phyloP scores from a whole-genome alignment of 2,888 invertebrate species.

The Morinoia aosen region DNA sequence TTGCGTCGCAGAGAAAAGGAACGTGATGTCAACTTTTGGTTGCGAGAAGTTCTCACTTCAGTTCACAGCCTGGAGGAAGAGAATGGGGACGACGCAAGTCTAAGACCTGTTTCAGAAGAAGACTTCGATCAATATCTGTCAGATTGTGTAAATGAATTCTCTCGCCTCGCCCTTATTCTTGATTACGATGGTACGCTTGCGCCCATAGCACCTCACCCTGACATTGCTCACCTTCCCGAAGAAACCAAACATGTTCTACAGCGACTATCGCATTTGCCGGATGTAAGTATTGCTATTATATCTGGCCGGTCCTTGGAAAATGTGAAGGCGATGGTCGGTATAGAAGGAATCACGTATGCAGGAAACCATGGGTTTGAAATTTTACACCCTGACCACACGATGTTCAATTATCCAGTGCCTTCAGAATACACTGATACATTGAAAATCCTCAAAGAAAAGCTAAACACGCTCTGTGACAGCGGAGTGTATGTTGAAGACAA shows the following conservation, averaged over 20 bases:
- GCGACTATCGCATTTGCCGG: slow-evolving; percentile 71
- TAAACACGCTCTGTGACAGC: slow-evolving; percentile 75
- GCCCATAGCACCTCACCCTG: slow-evolving; percentile 72
- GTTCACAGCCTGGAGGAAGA: slow-evolving; percentile 60
- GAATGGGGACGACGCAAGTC: slow-evolving; percentile 70
- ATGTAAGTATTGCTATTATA: slow-evolving; percentile 72
- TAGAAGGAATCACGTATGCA: slow-evolving; percentile 72
- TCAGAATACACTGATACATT: slow-evolving; percentile 71
- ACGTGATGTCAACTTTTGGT: slow-evolving; percentile 72
- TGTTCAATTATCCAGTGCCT: slow-evolving; percentile 72
- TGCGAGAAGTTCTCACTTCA: slow-evolving; percentile 71
- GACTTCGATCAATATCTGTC: slow-evolving; percentile 71
- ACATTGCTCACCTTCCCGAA: slow-evolving; percentile 71
- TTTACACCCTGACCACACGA: slow-evolving; percentile 72
- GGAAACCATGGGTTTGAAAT: slow-evolving; percentile 74
- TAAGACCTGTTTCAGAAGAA: slow-evolving; percentile 79
- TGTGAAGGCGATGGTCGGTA: slow-evolving; percentile 72
- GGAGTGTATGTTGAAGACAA: slow-evolving; percentile 74
- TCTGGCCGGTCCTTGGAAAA: slow-evolving; percentile 72
- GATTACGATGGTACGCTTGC: slow-evolving; percentile 74
- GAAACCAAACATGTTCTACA: slow-evolving; percentile 72
- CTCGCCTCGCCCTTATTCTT: slow-evolving; percentile 72
- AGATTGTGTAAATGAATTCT: slow-evolving; percentile 71
- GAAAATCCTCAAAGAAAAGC: slow-evolving; percentile 75
- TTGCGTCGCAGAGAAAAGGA: slow-evolving; percentile 72